Evolutionary conservation across 2,797 vertebrate genomes (phyloP).

Genomic region (Coracias cyanogaster): DNA sequence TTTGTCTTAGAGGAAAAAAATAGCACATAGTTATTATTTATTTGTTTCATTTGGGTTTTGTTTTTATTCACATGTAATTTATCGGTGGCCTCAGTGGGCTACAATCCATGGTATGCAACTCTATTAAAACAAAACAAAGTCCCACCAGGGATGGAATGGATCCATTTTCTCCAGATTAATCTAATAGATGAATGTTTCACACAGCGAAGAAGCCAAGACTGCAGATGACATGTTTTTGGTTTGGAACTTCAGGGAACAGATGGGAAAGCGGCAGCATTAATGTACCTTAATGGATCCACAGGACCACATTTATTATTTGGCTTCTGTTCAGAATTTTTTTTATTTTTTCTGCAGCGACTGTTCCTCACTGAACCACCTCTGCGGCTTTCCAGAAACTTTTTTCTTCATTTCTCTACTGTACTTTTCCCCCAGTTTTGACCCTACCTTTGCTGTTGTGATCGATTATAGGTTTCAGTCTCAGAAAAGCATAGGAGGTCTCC

Average conservation of each 20-base stretch:
- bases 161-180: conserved; percentile 46
- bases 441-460: not conserved
- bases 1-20: not conserved
- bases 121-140: conserved; percentile 32
- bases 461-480: not conserved
- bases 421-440: not conserved
- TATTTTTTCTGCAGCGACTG: not conserved
- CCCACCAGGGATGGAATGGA: conserved; percentile 7
- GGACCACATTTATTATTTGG: not conserved
- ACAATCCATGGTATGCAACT: conserved; percentile 16
- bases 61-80: conserved; percentile 34
- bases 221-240: conserved; percentile 50
- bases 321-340: not conserved
- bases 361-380: not conserved
- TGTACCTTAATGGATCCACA: conserved; percentile 37
- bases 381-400: not conserved
- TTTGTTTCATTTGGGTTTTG: not conserved
- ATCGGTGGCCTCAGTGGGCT: conserved; percentile 33
- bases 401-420: not conserved
- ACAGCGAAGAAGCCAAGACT: conserved; percentile 7
- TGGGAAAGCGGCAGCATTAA: conserved; percentile 30
- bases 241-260: conserved; percentile 27
- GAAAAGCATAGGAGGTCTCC: not conserved
- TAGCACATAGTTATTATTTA: not conserved
- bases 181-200: conserved; percentile 52